Conservation (phyloP, 2,113 vertebrate species). For the Alaudala cheleensis region DNA sequence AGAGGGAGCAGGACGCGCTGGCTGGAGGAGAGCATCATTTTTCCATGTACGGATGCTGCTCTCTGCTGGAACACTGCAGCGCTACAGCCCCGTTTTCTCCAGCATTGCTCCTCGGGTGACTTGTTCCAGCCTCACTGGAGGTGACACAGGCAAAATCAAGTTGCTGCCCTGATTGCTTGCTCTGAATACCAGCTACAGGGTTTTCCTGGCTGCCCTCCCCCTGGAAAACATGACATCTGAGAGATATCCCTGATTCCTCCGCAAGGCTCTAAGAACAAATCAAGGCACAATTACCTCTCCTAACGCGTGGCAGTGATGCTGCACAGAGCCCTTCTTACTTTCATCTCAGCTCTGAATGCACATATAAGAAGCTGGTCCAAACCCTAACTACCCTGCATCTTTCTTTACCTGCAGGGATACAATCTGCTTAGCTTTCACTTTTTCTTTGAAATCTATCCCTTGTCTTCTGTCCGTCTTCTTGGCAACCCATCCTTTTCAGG, state of each 20-base stretch:
- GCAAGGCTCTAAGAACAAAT: not conserved
- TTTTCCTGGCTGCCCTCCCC: not conserved
- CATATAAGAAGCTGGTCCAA: not conserved
- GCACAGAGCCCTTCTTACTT: not conserved
- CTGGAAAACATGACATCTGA: not conserved
- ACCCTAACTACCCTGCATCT: not conserved
- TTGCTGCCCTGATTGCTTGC: not conserved
- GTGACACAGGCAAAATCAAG: not conserved
- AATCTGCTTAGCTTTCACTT: not conserved
- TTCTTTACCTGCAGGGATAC: not conserved
- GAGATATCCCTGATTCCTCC: not conserved
- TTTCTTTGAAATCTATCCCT: not conserved
- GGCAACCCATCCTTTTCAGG: not conserved
- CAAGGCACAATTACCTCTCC: rapidly evolving
- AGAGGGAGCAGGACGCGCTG: not conserved
- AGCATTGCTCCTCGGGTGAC: not conserved
- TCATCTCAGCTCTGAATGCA: not conserved
- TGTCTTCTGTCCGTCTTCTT: not conserved
- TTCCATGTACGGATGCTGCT: slow-evolving; percentile 1
- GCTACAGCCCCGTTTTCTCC: not conserved
- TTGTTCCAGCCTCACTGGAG: not conserved
- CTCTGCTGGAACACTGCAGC: slow-evolving; percentile 34
- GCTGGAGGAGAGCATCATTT: not conserved
- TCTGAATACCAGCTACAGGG: not conserved
- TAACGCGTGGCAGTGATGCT: rapidly evolving